Percentiles rank a stretch among this genome's conserved stretches.
These are phyloP conservation scores for Sceloporus tristichus DNA, from an alignment of 2,113 vertebrate genomes.

Conservation along the genomic window DNA sequence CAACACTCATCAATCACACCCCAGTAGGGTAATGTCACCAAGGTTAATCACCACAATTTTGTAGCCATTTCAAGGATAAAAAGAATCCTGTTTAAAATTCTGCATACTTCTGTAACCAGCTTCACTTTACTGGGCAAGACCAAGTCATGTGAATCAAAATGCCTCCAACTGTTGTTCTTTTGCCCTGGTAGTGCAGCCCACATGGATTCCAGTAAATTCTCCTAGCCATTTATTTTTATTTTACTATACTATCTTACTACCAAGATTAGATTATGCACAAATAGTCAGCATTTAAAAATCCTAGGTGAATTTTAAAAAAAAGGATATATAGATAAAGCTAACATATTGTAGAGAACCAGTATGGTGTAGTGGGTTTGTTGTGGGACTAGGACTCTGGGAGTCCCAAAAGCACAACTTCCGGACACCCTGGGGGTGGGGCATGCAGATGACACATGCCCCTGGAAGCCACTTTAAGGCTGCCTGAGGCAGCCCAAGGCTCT, in stretches of 20 bases:
- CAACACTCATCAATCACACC: background rate
- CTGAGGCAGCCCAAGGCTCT: no score
- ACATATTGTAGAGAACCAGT: no score
- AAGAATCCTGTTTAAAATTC: background rate
- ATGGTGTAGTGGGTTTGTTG: no score
- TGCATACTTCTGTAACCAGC: background rate
- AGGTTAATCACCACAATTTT: background rate
- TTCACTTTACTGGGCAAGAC: background rate
- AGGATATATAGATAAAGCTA: background rate
- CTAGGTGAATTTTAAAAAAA: background rate
- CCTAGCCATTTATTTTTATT: background rate
- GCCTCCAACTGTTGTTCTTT: background rate
- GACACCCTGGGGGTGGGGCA: no score
- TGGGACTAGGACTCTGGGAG: no score
- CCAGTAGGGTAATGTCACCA: background rate
- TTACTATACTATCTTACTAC: no score
- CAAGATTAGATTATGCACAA: no score
- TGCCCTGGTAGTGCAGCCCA: constrained; percentile 1
- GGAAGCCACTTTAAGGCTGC: no score
- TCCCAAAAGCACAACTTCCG: no score
- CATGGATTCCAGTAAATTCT: background rate
- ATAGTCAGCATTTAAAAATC: background rate
- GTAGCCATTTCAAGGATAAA: background rate
- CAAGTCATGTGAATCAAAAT: constrained; percentile 19
- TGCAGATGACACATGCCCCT: no score